Base-by-base conservation (phyloP, 2,888 invertebrate species). In the Eueremaeus valkanovi region DNA sequence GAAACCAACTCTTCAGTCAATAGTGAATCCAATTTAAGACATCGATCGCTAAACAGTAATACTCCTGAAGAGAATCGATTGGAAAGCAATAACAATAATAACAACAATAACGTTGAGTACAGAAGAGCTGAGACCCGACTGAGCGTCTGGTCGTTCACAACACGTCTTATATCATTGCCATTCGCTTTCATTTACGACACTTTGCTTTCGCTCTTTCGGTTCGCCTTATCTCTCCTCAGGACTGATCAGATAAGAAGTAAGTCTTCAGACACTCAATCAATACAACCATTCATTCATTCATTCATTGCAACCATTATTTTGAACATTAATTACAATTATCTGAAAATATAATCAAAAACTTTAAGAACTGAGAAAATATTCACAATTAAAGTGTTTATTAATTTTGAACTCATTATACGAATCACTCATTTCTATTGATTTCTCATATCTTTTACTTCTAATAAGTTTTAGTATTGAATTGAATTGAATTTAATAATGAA, bases 121-220 rank as follows among this genome's bases (percentile, higher is more conserved):
- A 0, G 24, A 40, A 33, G 72, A 36, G 40, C 68, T 24, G 68
- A 68, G 40, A 68, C 40, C 6, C 5, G 68, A 42, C 36, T 68
- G 27, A 42, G 33, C 27, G 40, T 68, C 42, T 68, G 68, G 68
- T 68, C 68, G 24, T 40, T 68, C 42, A 68, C 63, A 33, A 63
- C 63, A 63, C 58, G 73, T 31, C 63, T 74, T 29, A 66, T 74
- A 31, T 61, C 77, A 33, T 75, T 78, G 75, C 80, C 78, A 76
- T 79, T 79, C 40, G 75, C 76, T 29, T 75, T 81, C 27, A 77
- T 80, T 76, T 80, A 79, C 66, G 73, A 76, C 36, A 75, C 78
- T 45, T 51, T 79, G 29, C 51, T 78, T 27, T 76, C 76, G 45
- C n/a, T 78, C 18, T 45, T 77, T 70, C 75, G 79, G 36, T 79